These are phyloP conservation scores for Macrobrachium rosenbergii DNA, from an alignment of 1,140 invertebrate genomes.

Conservation along the genomic window DNA sequence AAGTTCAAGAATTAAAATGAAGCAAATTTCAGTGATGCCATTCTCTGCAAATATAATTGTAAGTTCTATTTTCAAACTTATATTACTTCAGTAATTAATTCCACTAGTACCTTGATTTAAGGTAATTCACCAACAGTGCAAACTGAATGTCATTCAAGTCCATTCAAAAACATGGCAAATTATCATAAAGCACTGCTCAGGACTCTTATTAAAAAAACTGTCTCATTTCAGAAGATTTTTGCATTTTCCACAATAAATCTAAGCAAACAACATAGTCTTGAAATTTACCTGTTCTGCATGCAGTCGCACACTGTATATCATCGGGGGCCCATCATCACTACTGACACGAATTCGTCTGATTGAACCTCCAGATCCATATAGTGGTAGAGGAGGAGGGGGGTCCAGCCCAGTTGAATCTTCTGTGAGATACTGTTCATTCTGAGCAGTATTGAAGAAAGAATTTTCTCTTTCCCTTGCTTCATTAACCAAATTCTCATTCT, in stretches of 20 bases:
- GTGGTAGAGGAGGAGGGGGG: constrained; percentile 56
- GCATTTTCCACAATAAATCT: not conserved
- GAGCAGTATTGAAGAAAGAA: constrained; percentile 53
- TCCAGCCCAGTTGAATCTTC: constrained; percentile 59
- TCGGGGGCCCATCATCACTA: constrained; percentile 57
- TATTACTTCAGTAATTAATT: no score
- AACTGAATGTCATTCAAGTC: no score
- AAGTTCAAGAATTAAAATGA: not conserved
- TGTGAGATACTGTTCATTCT: constrained; percentile 61
- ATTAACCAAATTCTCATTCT: constrained; percentile 62
- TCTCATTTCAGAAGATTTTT: no score
- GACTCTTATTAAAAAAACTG: no score
- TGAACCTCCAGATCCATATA: constrained; percentile 47
- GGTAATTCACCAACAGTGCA: no score
- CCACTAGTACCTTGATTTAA: no score
- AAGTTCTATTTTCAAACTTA: no score
- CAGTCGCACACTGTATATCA: constrained; percentile 57
- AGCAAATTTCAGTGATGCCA: not conserved
- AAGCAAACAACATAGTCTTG: not conserved
- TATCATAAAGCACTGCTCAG: no score
- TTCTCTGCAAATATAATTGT: no score
- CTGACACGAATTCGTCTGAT: constrained; percentile 39
- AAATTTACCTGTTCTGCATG: constrained; percentile 58
- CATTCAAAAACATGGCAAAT: no score
- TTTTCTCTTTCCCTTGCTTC: constrained; percentile 60